A percentile compares a stretch with the other conserved stretches of the same genome.
Evolutionary conservation across 2,888 invertebrate species (phyloP).

Genomic region (Hanleya hanleyi): DNA sequence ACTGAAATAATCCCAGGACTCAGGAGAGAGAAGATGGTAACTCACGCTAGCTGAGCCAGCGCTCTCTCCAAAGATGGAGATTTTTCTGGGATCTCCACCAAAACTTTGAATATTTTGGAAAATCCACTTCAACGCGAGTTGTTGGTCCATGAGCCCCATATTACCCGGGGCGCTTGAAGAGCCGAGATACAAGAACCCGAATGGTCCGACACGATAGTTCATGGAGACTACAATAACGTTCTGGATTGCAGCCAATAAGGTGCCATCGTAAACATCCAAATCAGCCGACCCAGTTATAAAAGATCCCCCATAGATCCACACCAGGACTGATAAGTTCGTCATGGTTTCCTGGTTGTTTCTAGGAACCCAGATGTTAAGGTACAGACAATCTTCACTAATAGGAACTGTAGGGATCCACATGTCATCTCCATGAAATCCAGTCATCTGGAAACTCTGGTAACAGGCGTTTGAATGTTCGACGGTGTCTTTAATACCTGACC

Average conservation of each 20-base stretch:
- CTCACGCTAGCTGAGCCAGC: conserved; percentile 57
- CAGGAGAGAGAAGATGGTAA: conserved; percentile 55
- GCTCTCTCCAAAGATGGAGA: conserved; percentile 65
- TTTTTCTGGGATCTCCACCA: conserved; percentile 56
- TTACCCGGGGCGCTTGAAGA: conserved; percentile 90
- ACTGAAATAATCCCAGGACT: conserved; percentile 50
- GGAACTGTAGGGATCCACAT: conserved; percentile 99
- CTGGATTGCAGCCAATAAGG: conserved; percentile 87
- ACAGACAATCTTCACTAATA: conserved; percentile 95
- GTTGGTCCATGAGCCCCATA: conserved; percentile 95
- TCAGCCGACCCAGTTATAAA: conserved; percentile 95
- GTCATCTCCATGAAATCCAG: conserved; percentile 93
- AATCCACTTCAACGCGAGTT: conserved; percentile 93
- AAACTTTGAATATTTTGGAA: conserved; percentile 85
- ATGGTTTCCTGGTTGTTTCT: conserved; percentile 12
- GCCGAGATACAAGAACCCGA: conserved; percentile 93
- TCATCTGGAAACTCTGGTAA: no score
- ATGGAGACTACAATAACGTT: conserved; percentile 96
- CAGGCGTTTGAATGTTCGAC: no score
- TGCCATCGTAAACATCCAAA: conserved; percentile 76
- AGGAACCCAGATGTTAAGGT: conserved; percentile 96
- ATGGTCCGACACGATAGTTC: conserved; percentile 92
- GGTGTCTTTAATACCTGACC: no score
- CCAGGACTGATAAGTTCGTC: conserved; percentile 81
- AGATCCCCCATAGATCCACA: conserved; percentile 96